Evolutionary conservation across 2,113 vertebrate species (phyloP), one percentile per base, ranked within the genome.

Genomic region (Eonycteris spelaea): DNA sequence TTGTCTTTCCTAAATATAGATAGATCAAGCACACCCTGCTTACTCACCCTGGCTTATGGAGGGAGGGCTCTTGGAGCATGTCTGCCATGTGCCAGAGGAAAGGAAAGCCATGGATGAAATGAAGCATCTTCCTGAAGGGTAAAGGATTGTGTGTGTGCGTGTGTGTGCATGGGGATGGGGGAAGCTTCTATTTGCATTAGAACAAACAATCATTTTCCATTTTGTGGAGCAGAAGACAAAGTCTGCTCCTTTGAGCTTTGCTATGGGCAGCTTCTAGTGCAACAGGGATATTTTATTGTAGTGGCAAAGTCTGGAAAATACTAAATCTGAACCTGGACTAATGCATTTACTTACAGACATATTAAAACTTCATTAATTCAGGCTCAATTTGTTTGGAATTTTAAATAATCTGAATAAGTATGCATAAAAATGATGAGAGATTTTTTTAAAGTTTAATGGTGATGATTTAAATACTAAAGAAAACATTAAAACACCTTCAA

Each of bases 241-340:
- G 65, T 59, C 38, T 82, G 82, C n/a, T 80, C 21, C 65, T 86
- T 80, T 75, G 93, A 87, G 59, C 57, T 93, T 93, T 90, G 67
- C 75, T 67, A 74, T 61, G 8, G 51, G 43, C 26, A 68, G 55
- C 33, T 90, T 19, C 48, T 83, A 78, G 11, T 71, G 35, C 15
- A 84, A 79, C 13, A 74, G 33, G 7, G 45, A 51, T n/a, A 65
- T 53, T 51, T 21, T 45, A 51, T 80, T 95, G 70, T 53, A 78
- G 61, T 82, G n/a, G 22, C 74, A 57, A 87, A 73, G 3, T 90
- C 80, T 87, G 71, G 95, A 89, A 96, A 91, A 77, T 61, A 88
- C 16, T 63, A 59, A 86, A 86, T 90, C 38, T 73, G 83, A 78
- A 94, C 38, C 38, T 28, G 53, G 22, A 51, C 40, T 40, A 78